Conservation (phyloP, 2,797 vertebrate genomes). For the Artibeus jamaicensis region DNA sequence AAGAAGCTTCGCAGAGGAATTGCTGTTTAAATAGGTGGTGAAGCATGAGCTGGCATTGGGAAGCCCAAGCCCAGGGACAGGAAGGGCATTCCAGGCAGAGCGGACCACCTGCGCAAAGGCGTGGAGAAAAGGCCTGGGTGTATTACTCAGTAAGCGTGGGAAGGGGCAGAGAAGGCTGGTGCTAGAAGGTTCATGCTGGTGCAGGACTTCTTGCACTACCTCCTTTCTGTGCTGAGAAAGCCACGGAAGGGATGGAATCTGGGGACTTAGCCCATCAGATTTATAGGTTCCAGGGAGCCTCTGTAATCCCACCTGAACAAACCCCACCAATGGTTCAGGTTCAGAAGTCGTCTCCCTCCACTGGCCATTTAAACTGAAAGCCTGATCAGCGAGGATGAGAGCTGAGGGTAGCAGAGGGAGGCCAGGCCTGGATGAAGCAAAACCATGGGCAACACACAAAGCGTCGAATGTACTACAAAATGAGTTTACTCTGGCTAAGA, state of each 20-base stretch:
- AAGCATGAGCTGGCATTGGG: neutral
- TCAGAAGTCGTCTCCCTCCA: neutral
- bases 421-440: neutral
- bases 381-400: neutral
- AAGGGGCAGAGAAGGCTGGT: neutral
- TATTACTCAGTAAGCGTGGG: neutral
- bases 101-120: neutral
- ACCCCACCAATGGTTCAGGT: neutral
- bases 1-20: neutral
- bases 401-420: neutral
- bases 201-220: neutral
- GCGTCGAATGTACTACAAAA: neutral
- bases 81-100: neutral
- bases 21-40: neutral
- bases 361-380: neutral
- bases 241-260: neutral
- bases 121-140: neutral
- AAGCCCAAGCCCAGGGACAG: neutral
- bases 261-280: neutral
- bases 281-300: neutral
- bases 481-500: neutral
- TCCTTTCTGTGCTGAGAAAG: neutral
- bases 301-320: neutral
- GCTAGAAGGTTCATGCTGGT: too few relatives aligned
- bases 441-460: neutral